Conservation (phyloP, 2,888 invertebrate genomes). For the Anoncus sp. region DNA sequence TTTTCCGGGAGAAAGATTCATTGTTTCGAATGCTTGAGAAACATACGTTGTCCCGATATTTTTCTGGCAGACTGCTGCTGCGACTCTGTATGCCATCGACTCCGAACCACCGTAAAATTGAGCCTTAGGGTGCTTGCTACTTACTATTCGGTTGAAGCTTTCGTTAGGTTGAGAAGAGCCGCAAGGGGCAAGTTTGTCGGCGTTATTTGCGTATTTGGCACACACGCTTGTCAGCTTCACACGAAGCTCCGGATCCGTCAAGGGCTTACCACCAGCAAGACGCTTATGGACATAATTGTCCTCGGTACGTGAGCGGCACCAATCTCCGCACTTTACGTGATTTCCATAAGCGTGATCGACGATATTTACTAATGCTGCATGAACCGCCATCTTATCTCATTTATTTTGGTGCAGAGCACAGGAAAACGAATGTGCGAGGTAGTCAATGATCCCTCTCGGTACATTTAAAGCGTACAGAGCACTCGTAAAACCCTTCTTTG, state of each 20-base stretch:
- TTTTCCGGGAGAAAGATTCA: constrained; percentile 39
- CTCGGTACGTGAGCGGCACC: constrained; percentile 58
- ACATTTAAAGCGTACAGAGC: constrained; percentile 42
- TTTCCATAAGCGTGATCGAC: constrained; percentile 64
- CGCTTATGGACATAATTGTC: constrained; percentile 33
- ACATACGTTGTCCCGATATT: constrained; percentile 46
- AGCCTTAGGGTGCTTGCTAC: constrained; percentile 49
- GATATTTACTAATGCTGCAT: constrained; percentile 59
- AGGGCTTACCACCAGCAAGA: constrained; percentile 34
- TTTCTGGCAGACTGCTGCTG: constrained; percentile 50
- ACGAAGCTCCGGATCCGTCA: constrained; percentile 33
- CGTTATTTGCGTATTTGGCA: constrained; percentile 44
- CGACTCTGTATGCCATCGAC: constrained; percentile 47
- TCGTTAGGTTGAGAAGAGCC: constrained; percentile 59
- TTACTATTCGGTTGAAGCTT: constrained; percentile 41
- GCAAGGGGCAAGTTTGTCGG: constrained; percentile 54
- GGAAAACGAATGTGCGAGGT: constrained; percentile 44
- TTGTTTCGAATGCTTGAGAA: constrained; percentile 24
- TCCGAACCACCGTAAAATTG: constrained; percentile 50
- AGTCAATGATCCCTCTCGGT: constrained; percentile 44
- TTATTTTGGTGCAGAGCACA: constrained; percentile 53
- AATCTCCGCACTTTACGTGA: constrained; percentile 63
- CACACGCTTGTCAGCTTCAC: constrained; percentile 7
- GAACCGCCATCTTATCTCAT: constrained; percentile 31
- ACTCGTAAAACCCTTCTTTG: constrained; percentile 45